Evolutionary conservation across 2,888 invertebrate genomes (phyloP), one percentile per base, ranked within the genome.

Genomic region (Diaphora mendica): DNA sequence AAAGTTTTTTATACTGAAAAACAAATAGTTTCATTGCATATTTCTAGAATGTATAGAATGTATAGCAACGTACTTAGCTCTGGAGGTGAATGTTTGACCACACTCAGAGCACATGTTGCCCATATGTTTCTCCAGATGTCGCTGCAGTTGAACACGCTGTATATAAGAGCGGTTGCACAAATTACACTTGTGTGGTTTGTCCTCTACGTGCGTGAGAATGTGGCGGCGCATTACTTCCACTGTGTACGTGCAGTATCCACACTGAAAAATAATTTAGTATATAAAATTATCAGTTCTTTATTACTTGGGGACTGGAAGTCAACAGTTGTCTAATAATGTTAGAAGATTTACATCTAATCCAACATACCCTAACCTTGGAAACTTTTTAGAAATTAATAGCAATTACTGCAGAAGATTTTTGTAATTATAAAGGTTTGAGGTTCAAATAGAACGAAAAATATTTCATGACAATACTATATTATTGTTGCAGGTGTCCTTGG

Each of bases 211-310:
- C 0, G 97, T 97, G 81, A 97, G 95, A 86, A 97, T 96, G 89
- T 98, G 98, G 4, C 98, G 96, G 82, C 97, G 97, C 82, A 98
- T 94, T 74, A 98, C 98, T 90, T 98, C 98, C 84, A 98, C 97
- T 0, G 98, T 98, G 71, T 97, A 97, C 87, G 98, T 98, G 72
- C 96, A 96, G 90, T 97, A 97, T 62, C 96, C 96, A 86, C 98
- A 98, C 98, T 98, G 90, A 71, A 93, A 66, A 13, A 70, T 44
- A 65, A 26, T 15, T 59, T 35, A 35, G 26, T 59, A 17, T 1
- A 35, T 68, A 3, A 51, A 7, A n/a, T n/a, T n/a, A n/a, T n/a
- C n/a, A n/a, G 3, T 20, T 55, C 17, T 9, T 20, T 67, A 62
- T 26, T 62, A 30, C 7, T 62, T 9, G 15, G 23, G 23, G 23